Conservation (phyloP, 2,888 invertebrate genomes). For the Eilema griseolum region DNA sequence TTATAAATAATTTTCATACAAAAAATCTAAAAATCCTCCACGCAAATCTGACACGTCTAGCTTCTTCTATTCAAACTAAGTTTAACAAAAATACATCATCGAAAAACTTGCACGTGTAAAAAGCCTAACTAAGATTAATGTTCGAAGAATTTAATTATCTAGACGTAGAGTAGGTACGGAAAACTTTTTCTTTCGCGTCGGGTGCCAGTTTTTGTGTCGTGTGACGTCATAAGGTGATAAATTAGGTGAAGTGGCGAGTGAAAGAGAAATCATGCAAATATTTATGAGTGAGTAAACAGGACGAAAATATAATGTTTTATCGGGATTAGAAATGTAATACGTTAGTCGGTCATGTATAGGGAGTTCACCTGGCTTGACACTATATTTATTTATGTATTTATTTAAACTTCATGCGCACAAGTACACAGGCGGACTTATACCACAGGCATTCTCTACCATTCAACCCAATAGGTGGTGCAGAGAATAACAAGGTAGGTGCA, state of each 20-base stretch:
- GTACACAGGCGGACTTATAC: no score
- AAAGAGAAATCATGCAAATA: slow-evolving; percentile 44
- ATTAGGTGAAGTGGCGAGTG: slow-evolving; percentile 45
- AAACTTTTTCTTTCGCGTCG: slow-evolving; percentile 49
- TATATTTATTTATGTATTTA: neutral
- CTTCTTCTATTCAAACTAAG: slow-evolving; percentile 16
- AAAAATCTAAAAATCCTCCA: slow-evolving; percentile 5
- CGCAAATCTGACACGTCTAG: slow-evolving; percentile 7
- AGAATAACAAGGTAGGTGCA: no score
- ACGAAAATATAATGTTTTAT: slow-evolving; percentile 23
- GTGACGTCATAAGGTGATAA: slow-evolving; percentile 49
- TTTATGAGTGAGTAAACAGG: slow-evolving; percentile 39
- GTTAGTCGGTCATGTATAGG: neutral
- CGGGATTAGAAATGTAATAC: slow-evolving; percentile 14
- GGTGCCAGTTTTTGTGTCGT: slow-evolving; percentile 41
- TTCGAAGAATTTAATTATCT: slow-evolving; percentile 57
- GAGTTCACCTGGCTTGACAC: neutral
- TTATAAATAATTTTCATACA: neutral
- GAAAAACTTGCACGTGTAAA: slow-evolving; percentile 51
- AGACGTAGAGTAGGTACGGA: slow-evolving; percentile 44
- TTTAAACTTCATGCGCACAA: no score
- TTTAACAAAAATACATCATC: slow-evolving; percentile 46
- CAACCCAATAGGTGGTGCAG: no score
- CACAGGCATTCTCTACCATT: no score
- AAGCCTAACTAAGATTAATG: slow-evolving; percentile 56